These are phyloP conservation scores for Teinopalpus imperialis DNA, from an alignment of 2,888 invertebrate species.

Conservation along the genomic window DNA sequence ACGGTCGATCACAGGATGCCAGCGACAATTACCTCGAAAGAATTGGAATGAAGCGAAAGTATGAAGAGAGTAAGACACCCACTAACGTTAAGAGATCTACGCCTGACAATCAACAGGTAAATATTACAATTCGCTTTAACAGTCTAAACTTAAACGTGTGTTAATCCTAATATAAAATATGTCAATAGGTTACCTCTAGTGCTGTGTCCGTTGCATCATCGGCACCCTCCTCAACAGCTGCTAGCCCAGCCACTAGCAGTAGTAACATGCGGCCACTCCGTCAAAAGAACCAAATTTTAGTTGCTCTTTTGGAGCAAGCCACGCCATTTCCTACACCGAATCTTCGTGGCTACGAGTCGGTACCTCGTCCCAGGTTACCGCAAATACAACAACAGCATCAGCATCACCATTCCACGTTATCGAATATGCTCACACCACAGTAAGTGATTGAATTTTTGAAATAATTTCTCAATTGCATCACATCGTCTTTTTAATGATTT, in stretches of 20 bases:
- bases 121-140: too few relatives aligned
- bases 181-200: constrained; percentile 79
- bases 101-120: constrained; percentile 77
- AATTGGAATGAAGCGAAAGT: constrained; percentile 67
- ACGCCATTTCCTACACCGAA: constrained; percentile 87
- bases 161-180: too few relatives aligned
- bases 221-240: constrained; percentile 57
- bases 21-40: constrained; percentile 62
- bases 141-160: too few relatives aligned
- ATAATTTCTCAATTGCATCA: too few relatives aligned
- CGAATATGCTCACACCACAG: constrained; percentile 40
- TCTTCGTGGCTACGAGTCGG: constrained; percentile 52
- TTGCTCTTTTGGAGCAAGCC: constrained; percentile 88
- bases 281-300: constrained; percentile 93
- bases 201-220: constrained; percentile 75
- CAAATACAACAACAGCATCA: constrained; percentile 49
- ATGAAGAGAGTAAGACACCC: constrained; percentile 82
- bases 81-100: constrained; percentile 80
- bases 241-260: constrained; percentile 53
- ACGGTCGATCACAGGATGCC: constrained; percentile 56
- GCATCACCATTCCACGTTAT: constrained; percentile 38
- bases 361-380: constrained; percentile 43
- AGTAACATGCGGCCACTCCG: constrained; percentile 83
- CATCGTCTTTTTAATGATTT: too few relatives aligned
- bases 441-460: too few relatives aligned